Base-by-base conservation (phyloP, 2,888 invertebrate species). In the Malthinus flaveolus region DNA sequence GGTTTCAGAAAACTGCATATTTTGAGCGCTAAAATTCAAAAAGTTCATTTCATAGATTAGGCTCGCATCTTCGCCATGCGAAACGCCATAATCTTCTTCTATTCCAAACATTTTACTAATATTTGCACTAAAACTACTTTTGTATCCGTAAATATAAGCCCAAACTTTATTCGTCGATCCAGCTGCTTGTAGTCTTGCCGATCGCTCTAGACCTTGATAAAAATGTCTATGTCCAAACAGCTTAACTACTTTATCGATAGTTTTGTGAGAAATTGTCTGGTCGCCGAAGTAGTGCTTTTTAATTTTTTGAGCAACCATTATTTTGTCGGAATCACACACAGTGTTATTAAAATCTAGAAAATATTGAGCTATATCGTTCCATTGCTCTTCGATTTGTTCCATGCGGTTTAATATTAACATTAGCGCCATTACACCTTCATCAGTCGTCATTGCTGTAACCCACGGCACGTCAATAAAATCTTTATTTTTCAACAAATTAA, bases 381-480 rank as follows among this genome's bases (percentile, higher is more conserved):
- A 77, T 11, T 69, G 62, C 23, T 63, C 47, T 9, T 73, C 66
- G 1, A 76, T 69, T 35, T 84, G 81, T 7, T 78, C 69, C 47
- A 59, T 61, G 37, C 36, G 35, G 9, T 11, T 2, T 39, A 32
- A 10, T 7, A 48, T 9, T 12, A 49, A 8, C 31, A 12, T 6
- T 32, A 32, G 3, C 8, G 13, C 1, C 13, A 15, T 7, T 10
- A 88, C 78, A 50, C 90, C 90, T 73, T 90, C 90, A 54, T 88
- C 85, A 5, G 84, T 83, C 0, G 86, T 84, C 12, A 87, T 82
- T 4, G 85, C 84, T 0, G 84, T 81, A 52, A 90, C 80, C 81
- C 89, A 86, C 0, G 91, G 90, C 1, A 87, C 67, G 55, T 85
- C 82, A 7, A 83, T 79, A 68, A 85, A 83, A 15, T 81, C 76